Base-by-base conservation (phyloP, 2,888 invertebrate species). In the Creontiades dilutus region DNA sequence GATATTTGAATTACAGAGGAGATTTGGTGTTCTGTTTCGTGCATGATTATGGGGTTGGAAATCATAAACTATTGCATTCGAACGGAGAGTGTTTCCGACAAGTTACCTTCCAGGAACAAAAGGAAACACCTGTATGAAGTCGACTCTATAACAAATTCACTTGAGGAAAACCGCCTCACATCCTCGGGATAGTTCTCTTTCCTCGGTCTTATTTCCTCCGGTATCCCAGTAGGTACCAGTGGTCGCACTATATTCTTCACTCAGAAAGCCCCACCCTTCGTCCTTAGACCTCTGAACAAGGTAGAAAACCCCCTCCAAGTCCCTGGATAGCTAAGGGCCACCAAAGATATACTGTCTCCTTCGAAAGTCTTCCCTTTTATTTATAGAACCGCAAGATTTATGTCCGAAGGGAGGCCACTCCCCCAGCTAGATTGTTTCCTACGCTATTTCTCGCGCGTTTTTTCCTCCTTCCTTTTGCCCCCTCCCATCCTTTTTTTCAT, bases 381-480 rank as follows among this genome's bases (percentile, higher is more conserved):
- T 85, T 85, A 85, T 85, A 85, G 85, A 37, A 85, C 55, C 57
- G 37, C 55, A 55, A 85, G 85, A 85, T 85, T 85, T 85, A 85
- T 85, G 85, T 85, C 46, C 78, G 28, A 14, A 14, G 68, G 68
- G 68, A 68, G 68, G 76, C 78, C 46, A 37, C 78, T 78, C 78
- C 46, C 19, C 46, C 47, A 47, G 46, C 78, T 78, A 78, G 78
- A 78, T 78, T 78, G 78, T 78, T 78, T 78, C 78, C 46, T 78
- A 47, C 78, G 47, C 78, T 78, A 78, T 78, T 78, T 78, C 78
- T 78, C 47, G 47, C 78, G 68, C 27, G 19, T 61, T 61, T 61
- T 61, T 19, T 68, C 27, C 19, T 23, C 23, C 23, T 11, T 23
- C 11, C 52, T 12, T 52, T 37, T 4, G 7, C 52, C 16, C 52